Conservation (phyloP, 2,888 invertebrate genomes). For the Stegana nigrithorax region DNA sequence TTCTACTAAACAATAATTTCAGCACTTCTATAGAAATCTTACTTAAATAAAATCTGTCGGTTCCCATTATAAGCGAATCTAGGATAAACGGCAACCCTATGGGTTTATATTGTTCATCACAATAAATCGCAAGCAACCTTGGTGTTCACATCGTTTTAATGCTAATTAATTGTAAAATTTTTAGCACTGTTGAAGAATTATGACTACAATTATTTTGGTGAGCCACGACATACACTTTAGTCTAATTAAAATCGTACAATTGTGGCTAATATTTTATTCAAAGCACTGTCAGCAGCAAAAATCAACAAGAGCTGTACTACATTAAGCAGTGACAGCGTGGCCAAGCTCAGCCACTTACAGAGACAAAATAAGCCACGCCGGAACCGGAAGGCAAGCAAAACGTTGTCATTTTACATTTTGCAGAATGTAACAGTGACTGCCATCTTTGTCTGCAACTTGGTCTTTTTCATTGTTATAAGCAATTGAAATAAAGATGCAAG, state of each 20-base stretch:
- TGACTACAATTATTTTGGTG: slow-evolving; percentile 7
- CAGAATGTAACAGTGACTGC: slow-evolving; percentile 10
- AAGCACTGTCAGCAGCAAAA: slow-evolving; percentile 24
- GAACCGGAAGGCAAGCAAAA: slow-evolving; percentile 54
- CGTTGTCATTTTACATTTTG: slow-evolving; percentile 52
- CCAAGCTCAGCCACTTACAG: slow-evolving; percentile 13
- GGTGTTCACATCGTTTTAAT: too few relatives aligned
- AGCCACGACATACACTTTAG: slow-evolving; percentile 33
- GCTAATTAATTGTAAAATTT: background rate
- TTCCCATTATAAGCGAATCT: too few relatives aligned
- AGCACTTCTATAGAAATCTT: too few relatives aligned
- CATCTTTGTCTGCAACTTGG: background rate
- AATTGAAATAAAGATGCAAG: slow-evolving; percentile 29
- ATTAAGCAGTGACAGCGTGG: slow-evolving; percentile 20
- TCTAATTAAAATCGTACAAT: slow-evolving; percentile 45
- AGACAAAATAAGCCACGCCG: slow-evolving; percentile 44
- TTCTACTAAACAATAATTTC: too few relatives aligned
- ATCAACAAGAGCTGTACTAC: background rate
- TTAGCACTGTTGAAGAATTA: slow-evolving; percentile 2
- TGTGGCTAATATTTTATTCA: slow-evolving; percentile 41
- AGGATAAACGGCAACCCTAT: too few relatives aligned
- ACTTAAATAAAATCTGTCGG: too few relatives aligned
- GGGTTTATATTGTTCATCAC: too few relatives aligned
- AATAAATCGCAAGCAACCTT: background rate
- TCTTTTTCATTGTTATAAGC: slow-evolving; percentile 8